phyloP scores from a whole-genome alignment of 1,140 invertebrate genomes.

The Drosophila setifemur region DNA sequence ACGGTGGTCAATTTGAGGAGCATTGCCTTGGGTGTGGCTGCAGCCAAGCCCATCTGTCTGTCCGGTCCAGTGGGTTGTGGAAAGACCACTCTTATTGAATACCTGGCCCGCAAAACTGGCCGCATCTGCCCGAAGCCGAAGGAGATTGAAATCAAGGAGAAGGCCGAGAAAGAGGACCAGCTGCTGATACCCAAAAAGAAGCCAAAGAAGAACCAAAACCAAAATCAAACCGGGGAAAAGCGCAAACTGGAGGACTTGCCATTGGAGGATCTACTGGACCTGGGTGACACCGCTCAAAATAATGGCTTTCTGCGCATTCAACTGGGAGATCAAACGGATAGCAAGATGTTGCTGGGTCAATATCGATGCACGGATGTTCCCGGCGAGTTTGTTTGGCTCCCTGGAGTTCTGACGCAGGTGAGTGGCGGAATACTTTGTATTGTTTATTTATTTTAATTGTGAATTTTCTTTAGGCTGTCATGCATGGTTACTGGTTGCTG shows the following conservation, averaged over 20 bases:
- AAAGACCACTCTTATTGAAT: constrained; percentile 95
- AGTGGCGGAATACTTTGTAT: not conserved
- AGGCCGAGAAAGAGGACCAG: constrained; percentile 42
- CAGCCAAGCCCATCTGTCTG: constrained; percentile 90
- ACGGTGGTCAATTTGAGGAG: constrained; percentile 88
- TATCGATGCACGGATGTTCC: constrained; percentile 98
- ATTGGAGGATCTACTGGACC: constrained; percentile 36
- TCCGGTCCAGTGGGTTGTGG: constrained; percentile 96
- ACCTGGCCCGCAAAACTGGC: constrained; percentile 92
- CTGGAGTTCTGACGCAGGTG: constrained; percentile 94
- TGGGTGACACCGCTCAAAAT: constrained; percentile 22
- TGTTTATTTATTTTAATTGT: not conserved
- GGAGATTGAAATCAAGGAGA: constrained; percentile 35
- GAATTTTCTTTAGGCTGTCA: constrained; percentile 87
- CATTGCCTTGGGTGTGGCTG: constrained; percentile 89
- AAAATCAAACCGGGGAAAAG: constrained; percentile 17
- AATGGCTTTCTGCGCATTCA: constrained; percentile 87
- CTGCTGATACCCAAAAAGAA: constrained; percentile 49
- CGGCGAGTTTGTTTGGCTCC: constrained; percentile 98
- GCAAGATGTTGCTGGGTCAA: constrained; percentile 95
- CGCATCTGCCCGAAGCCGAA: constrained; percentile 82
- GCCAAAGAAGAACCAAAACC: constrained; percentile 1
- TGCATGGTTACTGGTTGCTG: constrained; percentile 94
- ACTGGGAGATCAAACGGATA: constrained; percentile 98
- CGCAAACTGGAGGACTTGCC: constrained; percentile 35